phyloP scores from a whole-genome alignment of 92 coral and sea anemone species.

The Desmophyllum pertusum region DNA sequence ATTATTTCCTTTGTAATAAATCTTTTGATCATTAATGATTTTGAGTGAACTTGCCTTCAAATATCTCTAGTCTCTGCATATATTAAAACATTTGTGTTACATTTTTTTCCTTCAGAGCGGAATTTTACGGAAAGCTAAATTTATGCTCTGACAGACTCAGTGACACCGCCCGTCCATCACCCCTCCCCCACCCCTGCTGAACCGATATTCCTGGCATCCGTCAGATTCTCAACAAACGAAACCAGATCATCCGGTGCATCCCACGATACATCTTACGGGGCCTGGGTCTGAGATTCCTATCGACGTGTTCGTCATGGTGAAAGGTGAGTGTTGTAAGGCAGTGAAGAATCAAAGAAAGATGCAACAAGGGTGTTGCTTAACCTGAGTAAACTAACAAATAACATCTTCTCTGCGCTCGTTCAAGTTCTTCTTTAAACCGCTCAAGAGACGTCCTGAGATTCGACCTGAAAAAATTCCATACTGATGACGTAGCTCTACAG shows the following conservation, averaged over 20 bases:
- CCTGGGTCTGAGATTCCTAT: constrained; percentile 97
- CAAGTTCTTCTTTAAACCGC: no score
- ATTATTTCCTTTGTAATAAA: no score
- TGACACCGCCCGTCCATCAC: constrained; percentile 94
- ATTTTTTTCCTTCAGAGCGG: constrained; percentile 47
- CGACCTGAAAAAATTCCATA: no score
- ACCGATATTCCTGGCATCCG: constrained; percentile 93
- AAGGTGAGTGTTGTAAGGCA: constrained; percentile 65
- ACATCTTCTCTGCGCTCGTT: no score
- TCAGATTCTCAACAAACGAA: constrained; percentile 81
- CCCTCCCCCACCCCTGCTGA: constrained; percentile 98
- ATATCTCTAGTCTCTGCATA: no score
- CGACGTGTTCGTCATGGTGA: constrained; percentile 99
- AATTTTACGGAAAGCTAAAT: constrained; percentile 85
- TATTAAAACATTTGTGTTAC: no score
- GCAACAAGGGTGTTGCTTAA: no score
- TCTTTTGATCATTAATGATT: not conserved
- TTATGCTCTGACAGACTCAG: constrained; percentile 86
- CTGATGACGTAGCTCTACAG: no score
- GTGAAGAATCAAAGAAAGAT: no score
- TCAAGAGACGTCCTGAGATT: no score
- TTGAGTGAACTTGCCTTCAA: no score
- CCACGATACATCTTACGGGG: constrained; percentile 97
- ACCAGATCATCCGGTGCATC: constrained; percentile 89
- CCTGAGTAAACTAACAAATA: no score